These are phyloP conservation scores for Apodemia zela DNA, from an alignment of 2,888 invertebrate species.

Conservation along the genomic window DNA sequence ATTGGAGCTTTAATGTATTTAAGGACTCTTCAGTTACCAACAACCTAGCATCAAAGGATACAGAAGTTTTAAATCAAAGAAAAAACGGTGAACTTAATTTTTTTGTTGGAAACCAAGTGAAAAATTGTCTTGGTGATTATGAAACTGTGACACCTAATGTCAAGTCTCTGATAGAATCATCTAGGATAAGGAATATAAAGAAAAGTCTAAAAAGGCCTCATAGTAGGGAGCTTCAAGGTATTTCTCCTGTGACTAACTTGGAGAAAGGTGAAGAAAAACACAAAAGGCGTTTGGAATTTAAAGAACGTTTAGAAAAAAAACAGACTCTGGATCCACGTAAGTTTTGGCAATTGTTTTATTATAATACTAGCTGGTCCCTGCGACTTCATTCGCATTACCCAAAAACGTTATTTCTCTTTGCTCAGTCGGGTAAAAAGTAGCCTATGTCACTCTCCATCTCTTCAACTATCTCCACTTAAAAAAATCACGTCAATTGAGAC, in stretches of 20 bases:
- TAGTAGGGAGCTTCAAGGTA: slow-evolving; percentile 58
- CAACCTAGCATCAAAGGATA: background rate
- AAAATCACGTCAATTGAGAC: no score
- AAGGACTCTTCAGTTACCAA: slow-evolving; percentile 35
- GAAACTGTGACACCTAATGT: slow-evolving; percentile 43
- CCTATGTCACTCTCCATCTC: no score
- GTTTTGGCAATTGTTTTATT: slow-evolving; percentile 31
- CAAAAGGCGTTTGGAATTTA: slow-evolving; percentile 45
- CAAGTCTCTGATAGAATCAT: slow-evolving; percentile 40
- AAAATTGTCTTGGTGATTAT: slow-evolving; percentile 32
- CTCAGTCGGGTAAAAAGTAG: no score
- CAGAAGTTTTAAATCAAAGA: slow-evolving; percentile 10
- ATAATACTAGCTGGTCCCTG: no score
- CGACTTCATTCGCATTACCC: no score
- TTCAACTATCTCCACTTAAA: no score
- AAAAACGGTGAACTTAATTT: background rate
- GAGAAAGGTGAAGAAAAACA: slow-evolving; percentile 42
- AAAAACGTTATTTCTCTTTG: no score
- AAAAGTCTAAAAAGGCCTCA: slow-evolving; percentile 62
- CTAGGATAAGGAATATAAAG: slow-evolving; percentile 56
- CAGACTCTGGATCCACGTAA: slow-evolving; percentile 49
- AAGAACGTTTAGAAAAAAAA: slow-evolving; percentile 39
- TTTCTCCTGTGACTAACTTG: slow-evolving; percentile 42
- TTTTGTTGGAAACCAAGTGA: slow-evolving; percentile 27
- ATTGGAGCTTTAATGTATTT: slow-evolving; percentile 48